These are phyloP conservation scores for Sinocyclocheilus anophthalmus DNA, from an alignment of 2,113 vertebrate species.

Conservation along the genomic window DNA sequence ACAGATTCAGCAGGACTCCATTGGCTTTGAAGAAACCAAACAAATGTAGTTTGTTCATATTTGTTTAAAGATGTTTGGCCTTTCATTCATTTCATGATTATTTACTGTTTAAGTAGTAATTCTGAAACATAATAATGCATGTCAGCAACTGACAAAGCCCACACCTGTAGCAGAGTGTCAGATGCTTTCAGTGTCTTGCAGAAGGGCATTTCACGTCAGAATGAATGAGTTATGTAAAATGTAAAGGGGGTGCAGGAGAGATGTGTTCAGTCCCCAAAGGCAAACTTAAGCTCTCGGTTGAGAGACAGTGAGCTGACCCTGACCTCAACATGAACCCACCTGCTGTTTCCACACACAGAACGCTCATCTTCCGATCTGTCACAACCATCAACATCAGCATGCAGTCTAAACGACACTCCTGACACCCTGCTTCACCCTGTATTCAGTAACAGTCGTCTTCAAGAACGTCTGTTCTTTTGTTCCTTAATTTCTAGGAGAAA, in stretches of 20 bases:
- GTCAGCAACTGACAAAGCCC: neutral
- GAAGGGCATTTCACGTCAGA: conserved; percentile 37
- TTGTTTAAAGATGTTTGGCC: neutral
- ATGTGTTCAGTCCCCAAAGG: conserved; percentile 38
- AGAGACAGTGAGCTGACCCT: conserved; percentile 48
- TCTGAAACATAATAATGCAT: neutral
- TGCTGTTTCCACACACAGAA: conserved; percentile 9
- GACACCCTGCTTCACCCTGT: neutral
- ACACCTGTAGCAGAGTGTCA: conserved; percentile 23
- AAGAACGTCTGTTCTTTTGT: neutral
- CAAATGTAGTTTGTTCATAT: neutral
- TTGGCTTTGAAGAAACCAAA: neutral
- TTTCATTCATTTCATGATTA: neutral
- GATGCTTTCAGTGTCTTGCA: conserved; percentile 29
- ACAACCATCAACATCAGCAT: conserved; percentile 19
- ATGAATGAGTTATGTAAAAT: conserved; percentile 47
- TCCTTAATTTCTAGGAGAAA: neutral
- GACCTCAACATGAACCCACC: conserved; percentile 44
- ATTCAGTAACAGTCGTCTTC: neutral
- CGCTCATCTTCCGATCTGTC: conserved; percentile 15
- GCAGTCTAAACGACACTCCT: neutral
- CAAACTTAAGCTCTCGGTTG: neutral
- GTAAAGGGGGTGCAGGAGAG: neutral
- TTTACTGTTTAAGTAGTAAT: neutral
- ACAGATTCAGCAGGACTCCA: neutral